Evolutionary conservation across 1,140 invertebrate species (phyloP), one percentile per base, ranked within the genome.

Genomic region (Agrypnia vestita): DNA sequence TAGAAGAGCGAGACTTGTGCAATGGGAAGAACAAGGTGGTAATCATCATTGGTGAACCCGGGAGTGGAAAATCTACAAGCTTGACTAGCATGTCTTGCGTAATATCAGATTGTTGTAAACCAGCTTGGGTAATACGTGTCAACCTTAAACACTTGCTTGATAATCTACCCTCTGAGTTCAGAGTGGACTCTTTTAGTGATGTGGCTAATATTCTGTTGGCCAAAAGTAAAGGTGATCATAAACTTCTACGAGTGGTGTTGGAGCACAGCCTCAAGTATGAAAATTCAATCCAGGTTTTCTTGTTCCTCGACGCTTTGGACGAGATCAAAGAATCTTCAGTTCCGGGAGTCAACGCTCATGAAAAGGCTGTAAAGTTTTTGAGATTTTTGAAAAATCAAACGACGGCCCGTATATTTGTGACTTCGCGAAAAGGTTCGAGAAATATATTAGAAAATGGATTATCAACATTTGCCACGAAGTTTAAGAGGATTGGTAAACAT

Each of bases 351-450:
- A 17, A n/a, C 9, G n/a, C 64, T 0, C 64, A 47, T 9, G 64
- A 69, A 21, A 69, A 47, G 44, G n/a, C 17, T 8, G n/a, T 69
- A 9, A 69, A 21, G 10, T 10, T 69, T 9, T 69, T 69, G 43
- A 47, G 12, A 46, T 69, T 69, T 21, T 47, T 69, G 44, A 49
- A 47, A 69, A 3, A 69, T 8, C n/a, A 49, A 44, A 69, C 64
- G 3, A 19, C 15, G 43, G 64, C 64, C 4, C 46, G 9, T 12
- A 6, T 69, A 17, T 19, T 46, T 0, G 43, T 69, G 8, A 69
- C 64, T 9, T 46, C 64, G 0, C n/a, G 64, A 10, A 15, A 46
- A 6, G 44, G 15, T 69, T 44, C 44, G 9, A 10, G 43, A n/a
- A 15, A 19, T 8, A 6, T 47, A 3, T 15, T 69, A n/a, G 64